These are phyloP conservation scores for Pseudoatta argentina DNA, from an alignment of 1,140 invertebrate species.

Conservation along the genomic window DNA sequence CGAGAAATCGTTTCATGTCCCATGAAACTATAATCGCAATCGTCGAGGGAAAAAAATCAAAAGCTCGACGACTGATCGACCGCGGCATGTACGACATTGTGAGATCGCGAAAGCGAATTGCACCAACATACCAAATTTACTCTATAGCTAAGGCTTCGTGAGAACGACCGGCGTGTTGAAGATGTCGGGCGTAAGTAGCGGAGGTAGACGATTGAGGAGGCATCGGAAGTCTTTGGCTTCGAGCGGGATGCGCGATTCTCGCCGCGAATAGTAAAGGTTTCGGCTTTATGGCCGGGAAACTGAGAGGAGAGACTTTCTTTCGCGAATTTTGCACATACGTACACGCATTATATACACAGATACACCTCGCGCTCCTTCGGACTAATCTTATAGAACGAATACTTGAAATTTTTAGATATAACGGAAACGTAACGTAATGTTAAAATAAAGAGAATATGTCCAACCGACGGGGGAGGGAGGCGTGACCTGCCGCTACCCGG, in stretches of 20 bases:
- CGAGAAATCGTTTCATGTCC: slow-evolving; percentile 24
- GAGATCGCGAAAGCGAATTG: slow-evolving; percentile 15
- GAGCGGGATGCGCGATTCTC: not conserved
- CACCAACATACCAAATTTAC: slow-evolving; percentile 16
- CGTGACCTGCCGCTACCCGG: slow-evolving; percentile 75
- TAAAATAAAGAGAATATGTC: slow-evolving; percentile 45
- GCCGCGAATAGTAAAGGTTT: not conserved
- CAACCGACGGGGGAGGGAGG: slow-evolving; percentile 54
- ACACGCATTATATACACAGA: slow-evolving; percentile 66
- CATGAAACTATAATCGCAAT: not conserved
- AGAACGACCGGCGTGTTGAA: not conserved
- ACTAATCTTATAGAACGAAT: slow-evolving; percentile 66
- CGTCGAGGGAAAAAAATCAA: slow-evolving; percentile 12
- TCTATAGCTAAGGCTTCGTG: not conserved
- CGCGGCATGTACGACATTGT: not conserved
- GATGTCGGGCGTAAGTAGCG: slow-evolving; percentile 34
- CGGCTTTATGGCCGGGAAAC: slow-evolving; percentile 16
- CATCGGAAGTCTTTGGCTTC: not conserved
- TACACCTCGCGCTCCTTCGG: slow-evolving; percentile 72
- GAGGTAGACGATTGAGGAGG: not conserved
- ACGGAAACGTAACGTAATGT: slow-evolving; percentile 14
- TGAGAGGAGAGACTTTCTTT: slow-evolving; percentile 61
- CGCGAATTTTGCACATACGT: slow-evolving; percentile 67
- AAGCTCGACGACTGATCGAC: not conserved
- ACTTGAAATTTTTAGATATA: slow-evolving; percentile 33